phyloP scores from a whole-genome alignment of 2,797 vertebrate species.

The Ceyx erithaca region DNA sequence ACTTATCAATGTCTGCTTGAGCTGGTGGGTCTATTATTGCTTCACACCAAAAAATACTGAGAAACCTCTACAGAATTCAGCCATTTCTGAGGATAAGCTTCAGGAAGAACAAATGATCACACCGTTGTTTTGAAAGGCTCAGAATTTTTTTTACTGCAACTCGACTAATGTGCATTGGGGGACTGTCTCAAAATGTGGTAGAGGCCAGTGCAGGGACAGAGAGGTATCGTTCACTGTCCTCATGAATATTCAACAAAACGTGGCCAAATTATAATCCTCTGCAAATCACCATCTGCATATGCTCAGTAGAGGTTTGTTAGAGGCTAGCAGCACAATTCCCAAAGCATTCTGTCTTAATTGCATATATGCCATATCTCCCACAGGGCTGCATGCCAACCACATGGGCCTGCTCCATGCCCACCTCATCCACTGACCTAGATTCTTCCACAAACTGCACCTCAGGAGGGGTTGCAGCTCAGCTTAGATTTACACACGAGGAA shows the following conservation, averaged over 20 bases:
- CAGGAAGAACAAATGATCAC: not conserved
- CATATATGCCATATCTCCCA: constrained; percentile 63
- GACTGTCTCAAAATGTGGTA: constrained; percentile 44
- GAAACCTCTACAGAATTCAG: not conserved
- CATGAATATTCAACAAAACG: constrained; percentile 73
- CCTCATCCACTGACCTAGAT: constrained; percentile 56
- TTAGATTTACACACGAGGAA: not conserved
- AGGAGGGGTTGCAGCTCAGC: not conserved
- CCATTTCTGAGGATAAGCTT: not conserved
- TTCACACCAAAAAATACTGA: not conserved
- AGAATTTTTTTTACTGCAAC: not conserved
- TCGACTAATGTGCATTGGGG: constrained; percentile 27
- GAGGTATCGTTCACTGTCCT: constrained; percentile 69
- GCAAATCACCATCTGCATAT: constrained; percentile 73
- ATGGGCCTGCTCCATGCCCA: constrained; percentile 59
- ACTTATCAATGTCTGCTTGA: not conserved
- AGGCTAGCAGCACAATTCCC: constrained; percentile 68
- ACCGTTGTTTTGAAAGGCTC: constrained; percentile 32
- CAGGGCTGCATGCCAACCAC: constrained; percentile 66
- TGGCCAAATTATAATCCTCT: constrained; percentile 71
- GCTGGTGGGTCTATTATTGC: not conserved
- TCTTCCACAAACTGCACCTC: constrained; percentile 33
- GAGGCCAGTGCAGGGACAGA: constrained; percentile 58
- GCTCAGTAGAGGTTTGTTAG: constrained; percentile 60
- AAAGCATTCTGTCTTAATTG: constrained; percentile 73